Evolutionary conservation across 1,140 invertebrate genomes (phyloP), one percentile per base, ranked within the genome.

Genomic region (Eumeta japonica): DNA sequence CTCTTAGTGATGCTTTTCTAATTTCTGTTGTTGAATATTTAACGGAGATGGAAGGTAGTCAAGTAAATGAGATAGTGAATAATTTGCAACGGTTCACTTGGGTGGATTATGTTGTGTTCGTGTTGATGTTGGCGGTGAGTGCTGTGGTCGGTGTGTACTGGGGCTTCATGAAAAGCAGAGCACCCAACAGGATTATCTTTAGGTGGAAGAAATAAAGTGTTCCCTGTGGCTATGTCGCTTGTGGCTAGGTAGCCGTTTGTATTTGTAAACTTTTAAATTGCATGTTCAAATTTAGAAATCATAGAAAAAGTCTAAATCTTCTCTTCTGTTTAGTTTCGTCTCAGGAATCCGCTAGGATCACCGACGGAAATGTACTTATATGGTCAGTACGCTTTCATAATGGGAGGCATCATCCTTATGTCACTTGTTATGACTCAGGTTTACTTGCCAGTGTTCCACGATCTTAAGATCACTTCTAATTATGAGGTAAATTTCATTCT

Each of bases 321-420:
- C 11, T 43, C 46, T 45, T 52, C 28, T 52, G 75, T 66, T 24
- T 65, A 93, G 89, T 68, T 94, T 92, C 56, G 86, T 95, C 55
- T 95, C 92, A 7, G 91, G 92, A 1, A 92, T 89, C 36, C 89
- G 1, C 62, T 89, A 34, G 90, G 90, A 0, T 88, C 83, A 10
- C 90, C 90, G 1, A 89, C 89, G 0, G 90, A 93, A 71, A 83
- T 92, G 39, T 94, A 94, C 57, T 82, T 85, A 28, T 82, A 89
- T 46, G 89, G 89, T 1, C 86, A 87, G 50, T 90, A 89, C 46
- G 70, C 83, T 1, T 84, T 81, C 43, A 81, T 87, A 12, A 67
- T 82, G 7, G 62, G 81, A n/a, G 81, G 81, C 0, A 77, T 86
- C 36, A 71, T 85, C 16, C 54, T 88, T 10, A 83, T 85, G 45